Base-by-base conservation (phyloP, 2,888 invertebrate species). In the Herminia tarsipennalis region DNA sequence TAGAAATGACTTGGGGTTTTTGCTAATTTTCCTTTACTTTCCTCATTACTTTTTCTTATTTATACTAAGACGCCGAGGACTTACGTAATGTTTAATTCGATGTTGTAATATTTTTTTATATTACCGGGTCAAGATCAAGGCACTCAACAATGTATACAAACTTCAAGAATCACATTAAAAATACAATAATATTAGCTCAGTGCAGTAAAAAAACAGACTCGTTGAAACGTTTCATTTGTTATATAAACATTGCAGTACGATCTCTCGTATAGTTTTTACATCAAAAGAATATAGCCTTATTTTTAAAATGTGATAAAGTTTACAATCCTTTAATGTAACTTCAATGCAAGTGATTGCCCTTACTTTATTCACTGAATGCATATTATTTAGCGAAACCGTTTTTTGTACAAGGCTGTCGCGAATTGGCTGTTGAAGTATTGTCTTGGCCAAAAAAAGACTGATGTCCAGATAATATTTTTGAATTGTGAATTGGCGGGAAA, bases 301-400 rank as follows among this genome's bases (percentile, higher is more conserved):
- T 30, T 3, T 32, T 8, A 10, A 8, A 3, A n/a, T 5, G 1
- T 0, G 8, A 13, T 49, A 56, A n/a, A 44, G 45, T 43, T 1
- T 12, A 22, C 41, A 33, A 38, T 39, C n/a, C n/a, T 21, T 20
- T 22, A 10, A 21, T 3, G 12, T 38, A 37, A 32, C 24, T 43
- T 25, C 12, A 20, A 22, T 51, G 30, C 10, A 35, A 30, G 13
- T 22, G 30, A 22, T 35, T 36, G 48, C 33, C 38, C 58, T 54
- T 44, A 58, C 44, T 39, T 42, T 56, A 46, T 59, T 51, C 46
- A 42, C 51, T 53, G 39, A 47, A 18, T 13, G 36, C 25, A 48
- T 56, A 56, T 61, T 63, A 62, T 76, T 85, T 80, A 82, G 76
- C 77, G 70, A 81, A 80, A 80, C 71, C 85, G 78, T 71, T n/a